Base-by-base conservation (phyloP, 2,797 vertebrate genomes). In the Nannoperca australis region DNA sequence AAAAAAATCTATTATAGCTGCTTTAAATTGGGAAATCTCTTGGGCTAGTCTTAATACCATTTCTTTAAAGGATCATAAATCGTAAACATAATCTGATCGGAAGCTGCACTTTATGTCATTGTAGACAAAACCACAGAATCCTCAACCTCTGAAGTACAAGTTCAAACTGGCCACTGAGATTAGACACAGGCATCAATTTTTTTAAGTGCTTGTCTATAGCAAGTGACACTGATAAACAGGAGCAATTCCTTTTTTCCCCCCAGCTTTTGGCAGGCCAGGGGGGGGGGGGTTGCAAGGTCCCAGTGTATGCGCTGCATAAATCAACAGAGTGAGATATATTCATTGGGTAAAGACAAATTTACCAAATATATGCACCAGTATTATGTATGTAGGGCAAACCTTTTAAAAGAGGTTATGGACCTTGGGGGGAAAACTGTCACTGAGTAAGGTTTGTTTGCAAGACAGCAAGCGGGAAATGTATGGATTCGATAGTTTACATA, bases 221-320 rank as follows among this genome's bases (percentile, higher is more conserved):
- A 59, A 88, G 58, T 90, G 94, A 93, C 92, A 91, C 78, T 94
- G 93, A 94, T 88, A 85, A 90, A 93, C 94, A 90, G 84, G 72
- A 78, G 73, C 88, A 92, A 93, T 91, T 80, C 66, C 50, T 74
- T 62, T 75, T 88, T 77, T 78, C 64, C 38, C 66, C 69, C 50
- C 50, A 73, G 76, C 73, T 85, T 78, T 70, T 85, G 78, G 42
- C 82, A 78, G 63, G 69, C 27, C 3, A 14, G 24, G 24, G 8
- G 47, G 44, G 45, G 4, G 59, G 58, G 50, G 36, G 59, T 27
- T 27, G 68, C 22, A 72, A 64, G 53, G 66, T 82, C 74, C 42
- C 68, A 72, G 67, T 76, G 71, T 81, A 79, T 78, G 58, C 34
- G 54, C 64, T 66, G 81, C 67, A 86, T 84, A 89, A 79, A 91